A percentile compares a stretch with the other conserved stretches of the same genome.
These are phyloP conservation scores for Pristis pectinata DNA, from an alignment of 2,797 vertebrate species.

Conservation along the genomic window DNA sequence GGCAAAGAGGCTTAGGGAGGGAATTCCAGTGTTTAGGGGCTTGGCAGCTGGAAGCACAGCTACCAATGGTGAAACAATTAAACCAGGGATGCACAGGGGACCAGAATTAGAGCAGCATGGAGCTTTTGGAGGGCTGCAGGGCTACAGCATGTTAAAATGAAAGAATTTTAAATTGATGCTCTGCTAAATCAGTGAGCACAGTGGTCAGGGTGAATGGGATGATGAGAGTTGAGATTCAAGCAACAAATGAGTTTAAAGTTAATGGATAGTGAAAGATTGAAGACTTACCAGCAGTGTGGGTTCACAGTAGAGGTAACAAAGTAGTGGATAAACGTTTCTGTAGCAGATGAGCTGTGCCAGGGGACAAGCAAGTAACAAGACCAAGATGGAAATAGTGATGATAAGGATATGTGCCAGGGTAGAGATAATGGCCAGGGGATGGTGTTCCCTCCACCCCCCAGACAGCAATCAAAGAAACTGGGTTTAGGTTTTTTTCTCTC, in stretches of 20 bases:
- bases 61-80: neutral
- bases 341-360: neutral
- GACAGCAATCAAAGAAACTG: neutral
- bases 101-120: neutral
- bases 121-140: neutral
- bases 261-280: neutral
- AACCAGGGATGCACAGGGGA: neutral
- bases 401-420: neutral
- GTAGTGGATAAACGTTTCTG: neutral
- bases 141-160: neutral
- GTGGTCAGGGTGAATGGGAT: neutral
- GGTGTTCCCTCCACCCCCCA: neutral
- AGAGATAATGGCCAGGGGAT: neutral
- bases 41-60: neutral
- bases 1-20: neutral
- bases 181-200: neutral
- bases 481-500: neutral
- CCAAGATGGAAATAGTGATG: neutral
- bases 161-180: neutral
- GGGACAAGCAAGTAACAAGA: neutral
- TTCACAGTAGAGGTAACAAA: neutral
- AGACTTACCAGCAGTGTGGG: no score
- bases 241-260: neutral
- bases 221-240: no score
- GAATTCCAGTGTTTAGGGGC: neutral